Evolutionary conservation across 1,140 invertebrate species (phyloP).

Genomic region (Chymomyza costata): DNA sequence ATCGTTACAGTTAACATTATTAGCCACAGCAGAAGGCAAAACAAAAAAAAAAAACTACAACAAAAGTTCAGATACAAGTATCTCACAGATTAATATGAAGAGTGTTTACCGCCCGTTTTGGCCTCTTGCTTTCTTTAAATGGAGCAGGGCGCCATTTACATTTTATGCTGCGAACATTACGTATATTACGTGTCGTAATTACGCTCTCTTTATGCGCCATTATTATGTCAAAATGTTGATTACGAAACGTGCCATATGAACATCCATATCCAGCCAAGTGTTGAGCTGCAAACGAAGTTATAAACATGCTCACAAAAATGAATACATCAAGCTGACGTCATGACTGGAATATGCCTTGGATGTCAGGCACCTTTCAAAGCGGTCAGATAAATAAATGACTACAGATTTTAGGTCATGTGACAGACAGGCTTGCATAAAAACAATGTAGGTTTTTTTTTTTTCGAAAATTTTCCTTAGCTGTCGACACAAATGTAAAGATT

Average conservation of each 20-base stretch:
- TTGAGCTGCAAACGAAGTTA: not conserved
- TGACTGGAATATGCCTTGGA: not conserved
- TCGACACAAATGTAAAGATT: too few relatives aligned
- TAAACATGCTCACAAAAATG: not conserved
- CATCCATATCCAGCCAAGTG: slow-evolving; percentile 21
- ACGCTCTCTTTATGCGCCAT: slow-evolving; percentile 35
- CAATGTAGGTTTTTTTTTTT: too few relatives aligned
- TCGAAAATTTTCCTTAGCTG: too few relatives aligned
- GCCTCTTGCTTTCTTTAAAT: slow-evolving; percentile 21
- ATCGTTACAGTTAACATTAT: slow-evolving; percentile 41
- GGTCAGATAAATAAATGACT: slow-evolving; percentile 47
- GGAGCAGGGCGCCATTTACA: slow-evolving; percentile 24
- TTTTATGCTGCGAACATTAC: slow-evolving; percentile 69
- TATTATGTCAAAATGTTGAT: slow-evolving; percentile 66
- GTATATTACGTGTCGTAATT: slow-evolving; percentile 69
- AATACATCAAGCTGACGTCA: slow-evolving; percentile 25
- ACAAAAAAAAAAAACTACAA: not conserved
- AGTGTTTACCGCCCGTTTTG: slow-evolving; percentile 20
- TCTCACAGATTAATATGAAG: too few relatives aligned
- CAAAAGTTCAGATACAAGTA: too few relatives aligned
- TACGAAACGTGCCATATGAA: slow-evolving; percentile 52
- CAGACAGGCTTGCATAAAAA: too few relatives aligned
- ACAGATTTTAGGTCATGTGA: too few relatives aligned
- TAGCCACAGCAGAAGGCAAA: slow-evolving; percentile 25
- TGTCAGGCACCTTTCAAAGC: slow-evolving; percentile 22